Base-by-base conservation (phyloP, 2,113 vertebrate species). In the Aphyosemion australe region DNA sequence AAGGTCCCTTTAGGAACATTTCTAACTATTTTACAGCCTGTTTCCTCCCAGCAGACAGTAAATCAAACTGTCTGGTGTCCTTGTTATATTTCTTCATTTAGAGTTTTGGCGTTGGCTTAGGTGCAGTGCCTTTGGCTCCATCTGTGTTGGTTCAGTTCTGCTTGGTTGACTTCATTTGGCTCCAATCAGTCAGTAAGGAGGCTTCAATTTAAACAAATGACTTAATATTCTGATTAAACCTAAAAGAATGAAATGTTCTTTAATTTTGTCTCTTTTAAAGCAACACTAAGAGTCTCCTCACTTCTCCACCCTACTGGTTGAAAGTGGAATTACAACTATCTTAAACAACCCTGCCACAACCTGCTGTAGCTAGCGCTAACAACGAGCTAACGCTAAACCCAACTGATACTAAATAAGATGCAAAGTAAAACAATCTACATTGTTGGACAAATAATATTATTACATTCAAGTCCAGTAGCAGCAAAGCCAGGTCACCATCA, bases 101-200 rank as follows among this genome's bases (percentile, higher is more conserved):
- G 66, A 52, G 68, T 59, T 51, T 58, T 59, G 42, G 54, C 57
- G 11, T 57, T 68, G 53, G 52, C 74, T 71, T 68, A 63, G 39
- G 69, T 61, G 8, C 14, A 1, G 51, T 10, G 32, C 46, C 51
- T 65, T 76, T 34, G 31, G 57, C 45, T 47, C 32, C 21, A 42
- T 11, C 51, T 32, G 26, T 31, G 16, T 32, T 39, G 53, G 53
- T 55, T 39, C 15, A 26, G 53, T 56, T 56, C 37, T 41, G 37
- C 34, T 41, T 12, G 34, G 53, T 12, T 56, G 34, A 41, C 75
- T 81, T 72, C 45, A 79, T 81, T 83, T 77, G 26, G 15, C 62
- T 73, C 16, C 12, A 67, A 75, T 64, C 67, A 59, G 62, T 62
- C 57, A 80, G 61, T 81, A 77, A 73, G 51, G 15, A 21, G 56